A percentile compares a stretch with the other conserved stretches of the same genome.
Conservation (phyloP, 2,113 vertebrate genomes). For the Taurulus bubalis region DNA sequence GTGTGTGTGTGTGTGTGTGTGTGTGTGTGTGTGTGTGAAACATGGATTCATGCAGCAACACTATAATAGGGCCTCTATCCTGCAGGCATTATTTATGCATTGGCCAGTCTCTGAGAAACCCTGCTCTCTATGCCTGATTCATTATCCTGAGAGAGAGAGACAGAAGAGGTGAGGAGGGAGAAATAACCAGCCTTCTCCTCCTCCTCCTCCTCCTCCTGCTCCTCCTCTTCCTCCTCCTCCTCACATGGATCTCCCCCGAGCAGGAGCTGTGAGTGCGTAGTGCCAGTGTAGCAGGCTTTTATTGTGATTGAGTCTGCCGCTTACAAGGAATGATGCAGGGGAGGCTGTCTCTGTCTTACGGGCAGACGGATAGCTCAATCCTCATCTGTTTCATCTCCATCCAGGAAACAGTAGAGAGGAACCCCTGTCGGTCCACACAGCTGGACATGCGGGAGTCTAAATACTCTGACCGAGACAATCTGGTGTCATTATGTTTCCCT, state of each 20-base stretch:
- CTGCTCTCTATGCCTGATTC: conserved; percentile 76
- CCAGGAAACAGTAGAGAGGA: not conserved
- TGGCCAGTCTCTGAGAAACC: conserved; percentile 75
- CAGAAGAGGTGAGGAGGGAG: conserved; percentile 43
- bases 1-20: conserved; percentile 18
- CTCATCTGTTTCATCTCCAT: conserved; percentile 39
- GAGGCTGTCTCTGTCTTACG: conserved; percentile 48
- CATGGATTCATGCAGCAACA: conserved; percentile 48
- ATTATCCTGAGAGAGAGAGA: conserved; percentile 67
- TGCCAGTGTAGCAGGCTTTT: conserved; percentile 64
- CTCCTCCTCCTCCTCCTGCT: conserved; percentile 14
- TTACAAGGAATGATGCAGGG: conserved; percentile 74
- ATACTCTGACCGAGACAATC: not conserved
- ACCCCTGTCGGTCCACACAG: not conserved
- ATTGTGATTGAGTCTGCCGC: conserved; percentile 74
- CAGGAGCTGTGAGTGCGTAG: conserved; percentile 45
- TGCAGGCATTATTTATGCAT: conserved; percentile 82
- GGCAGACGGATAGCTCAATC: conserved; percentile 65
- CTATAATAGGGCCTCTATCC: conserved; percentile 63
- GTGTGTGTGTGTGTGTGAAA: conserved; percentile 23
- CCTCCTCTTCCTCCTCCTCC: not conserved
- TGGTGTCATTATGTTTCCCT: not conserved
- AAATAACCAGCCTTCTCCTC: conserved; percentile 24
- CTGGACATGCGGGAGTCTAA: not conserved
- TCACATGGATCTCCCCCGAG: conserved; percentile 60